Evolutionary conservation across 2,888 invertebrate genomes (phyloP).

Genomic region (Iselma pallidipennis): DNA sequence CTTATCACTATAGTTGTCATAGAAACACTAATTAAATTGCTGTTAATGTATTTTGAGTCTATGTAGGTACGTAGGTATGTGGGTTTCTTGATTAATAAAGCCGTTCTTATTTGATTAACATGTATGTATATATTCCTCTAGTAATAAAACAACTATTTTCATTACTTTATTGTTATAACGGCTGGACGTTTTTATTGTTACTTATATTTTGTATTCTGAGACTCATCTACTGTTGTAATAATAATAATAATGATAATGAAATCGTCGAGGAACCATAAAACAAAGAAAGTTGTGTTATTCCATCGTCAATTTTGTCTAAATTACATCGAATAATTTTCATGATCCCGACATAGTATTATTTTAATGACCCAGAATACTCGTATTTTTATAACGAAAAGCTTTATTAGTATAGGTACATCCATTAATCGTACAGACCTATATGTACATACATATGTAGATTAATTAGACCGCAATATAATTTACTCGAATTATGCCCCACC

Average conservation of each 20-base stretch:
- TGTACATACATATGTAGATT: too few species aligned
- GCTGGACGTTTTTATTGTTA: too few species aligned
- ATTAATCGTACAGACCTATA: too few species aligned
- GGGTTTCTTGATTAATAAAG: neutral
- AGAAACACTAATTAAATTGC: neutral
- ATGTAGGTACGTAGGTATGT: too few species aligned
- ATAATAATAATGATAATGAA: neutral
- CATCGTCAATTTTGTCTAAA: too few species aligned
- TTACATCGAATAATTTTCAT: too few species aligned
- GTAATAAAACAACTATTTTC: neutral
- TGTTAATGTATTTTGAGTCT: neutral
- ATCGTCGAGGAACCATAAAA: neutral
- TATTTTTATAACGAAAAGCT: too few species aligned
- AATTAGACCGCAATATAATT: slow-evolving; percentile 2
- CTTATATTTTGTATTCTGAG: too few species aligned
- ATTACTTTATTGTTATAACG: neutral
- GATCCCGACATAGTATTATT: too few species aligned
- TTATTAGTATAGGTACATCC: neutral
- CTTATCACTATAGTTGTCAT: neutral
- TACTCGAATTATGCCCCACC: neutral
- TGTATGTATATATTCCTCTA: neutral
- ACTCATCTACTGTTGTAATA: neutral
- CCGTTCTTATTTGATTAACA: neutral
- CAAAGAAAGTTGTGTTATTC: too few species aligned
- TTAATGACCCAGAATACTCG: too few species aligned